phyloP scores from a whole-genome alignment of 2,113 vertebrate genomes.

The Hemibagrus wyckioides region DNA sequence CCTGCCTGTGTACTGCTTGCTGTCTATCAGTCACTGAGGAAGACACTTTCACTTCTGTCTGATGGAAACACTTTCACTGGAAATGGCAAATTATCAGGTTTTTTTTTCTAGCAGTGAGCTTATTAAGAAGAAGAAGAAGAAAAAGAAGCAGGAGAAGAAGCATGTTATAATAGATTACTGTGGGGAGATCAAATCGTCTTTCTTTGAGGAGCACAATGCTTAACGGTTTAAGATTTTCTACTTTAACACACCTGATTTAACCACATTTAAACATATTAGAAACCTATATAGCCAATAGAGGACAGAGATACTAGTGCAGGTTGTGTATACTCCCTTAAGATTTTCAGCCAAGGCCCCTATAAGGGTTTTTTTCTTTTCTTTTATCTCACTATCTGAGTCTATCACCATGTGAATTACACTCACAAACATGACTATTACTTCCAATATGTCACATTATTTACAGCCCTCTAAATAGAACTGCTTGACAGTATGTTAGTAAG shows the following conservation, averaged over 20 bases:
- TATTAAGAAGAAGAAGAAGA: not conserved
- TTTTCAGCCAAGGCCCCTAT: not conserved
- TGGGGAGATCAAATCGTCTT: not conserved
- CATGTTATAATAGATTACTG: not conserved
- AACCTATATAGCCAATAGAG: conserved; percentile 10
- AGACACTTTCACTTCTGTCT: not conserved
- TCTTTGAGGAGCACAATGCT: not conserved
- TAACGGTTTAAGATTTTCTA: not conserved
- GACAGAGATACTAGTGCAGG: not conserved
- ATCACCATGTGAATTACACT: not conserved
- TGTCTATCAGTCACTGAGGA: not conserved
- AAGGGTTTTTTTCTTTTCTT: not conserved
- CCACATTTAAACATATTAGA: not conserved
- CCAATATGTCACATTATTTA: not conserved
- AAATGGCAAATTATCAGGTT: not conserved
- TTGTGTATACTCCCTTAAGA: not conserved
- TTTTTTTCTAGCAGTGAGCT: not conserved
- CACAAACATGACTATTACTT: not conserved
- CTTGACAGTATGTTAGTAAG: not conserved
- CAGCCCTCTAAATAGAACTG: not conserved
- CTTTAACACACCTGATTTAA: not conserved
- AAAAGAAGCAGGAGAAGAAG: not conserved
- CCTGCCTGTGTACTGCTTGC: not conserved
- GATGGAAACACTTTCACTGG: not conserved
- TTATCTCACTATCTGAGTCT: no score